These are phyloP conservation scores for Macroglossus sobrinus DNA, from an alignment of 2,113 vertebrate genomes.

Conservation along the genomic window DNA sequence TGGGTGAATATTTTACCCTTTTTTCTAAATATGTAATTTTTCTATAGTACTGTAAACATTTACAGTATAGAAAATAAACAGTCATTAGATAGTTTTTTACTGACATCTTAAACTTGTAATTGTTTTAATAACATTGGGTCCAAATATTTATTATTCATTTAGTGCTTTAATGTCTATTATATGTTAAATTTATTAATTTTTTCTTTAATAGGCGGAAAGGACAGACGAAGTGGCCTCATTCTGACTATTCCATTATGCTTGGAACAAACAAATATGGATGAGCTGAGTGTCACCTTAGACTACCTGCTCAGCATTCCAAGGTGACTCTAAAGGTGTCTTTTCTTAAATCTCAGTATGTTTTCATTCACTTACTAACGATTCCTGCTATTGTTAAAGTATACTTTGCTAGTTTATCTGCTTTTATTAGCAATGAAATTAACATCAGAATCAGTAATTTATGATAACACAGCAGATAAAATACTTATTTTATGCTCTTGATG, in stretches of 20 bases:
- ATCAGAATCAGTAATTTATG: neutral
- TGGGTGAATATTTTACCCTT: neutral
- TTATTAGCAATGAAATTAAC: conserved; percentile 26
- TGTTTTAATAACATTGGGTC: conserved; percentile 23
- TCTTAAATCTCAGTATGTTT: conserved; percentile 40
- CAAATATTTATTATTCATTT: neutral
- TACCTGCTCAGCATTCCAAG: conserved; percentile 98
- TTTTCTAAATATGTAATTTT: conserved; percentile 41
- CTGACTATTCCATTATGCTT: conserved; percentile 97
- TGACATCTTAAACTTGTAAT: conserved; percentile 47
- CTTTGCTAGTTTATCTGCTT: neutral
- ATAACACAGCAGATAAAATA: neutral
- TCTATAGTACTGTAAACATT: neutral
- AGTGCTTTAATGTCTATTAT: neutral
- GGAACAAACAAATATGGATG: conserved; percentile 98
- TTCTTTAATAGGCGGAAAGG: conserved; percentile 91
- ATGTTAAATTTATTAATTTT: conserved; percentile 10
- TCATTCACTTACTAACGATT: conserved; percentile 3
- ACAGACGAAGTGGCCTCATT: conserved; percentile 98
- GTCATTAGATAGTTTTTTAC: neutral
- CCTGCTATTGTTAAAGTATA: conserved; percentile 14
- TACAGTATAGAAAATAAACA: neutral
- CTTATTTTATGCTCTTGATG: neutral
- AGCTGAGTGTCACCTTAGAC: conserved; percentile 95
- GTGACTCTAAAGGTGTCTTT: conserved; percentile 82